These are phyloP conservation scores for Cotesia typhae DNA, from an alignment of 1,140 invertebrate species.

Conservation along the genomic window DNA sequence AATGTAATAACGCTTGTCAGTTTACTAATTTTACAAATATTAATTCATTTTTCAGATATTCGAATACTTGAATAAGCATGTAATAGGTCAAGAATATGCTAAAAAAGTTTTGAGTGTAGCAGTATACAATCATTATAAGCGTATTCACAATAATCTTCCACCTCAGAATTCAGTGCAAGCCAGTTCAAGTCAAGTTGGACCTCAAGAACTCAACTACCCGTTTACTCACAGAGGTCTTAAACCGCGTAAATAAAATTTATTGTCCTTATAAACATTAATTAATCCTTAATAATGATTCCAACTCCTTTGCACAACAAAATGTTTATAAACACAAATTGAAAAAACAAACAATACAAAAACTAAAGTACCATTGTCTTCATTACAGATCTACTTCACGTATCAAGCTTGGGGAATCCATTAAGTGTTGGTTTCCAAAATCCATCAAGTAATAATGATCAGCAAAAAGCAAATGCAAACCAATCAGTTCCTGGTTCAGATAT, in stretches of 20 bases:
- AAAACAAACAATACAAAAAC: constrained; percentile 5
- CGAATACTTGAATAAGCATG: constrained; percentile 94
- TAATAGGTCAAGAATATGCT: constrained; percentile 97
- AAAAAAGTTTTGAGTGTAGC: constrained; percentile 99
- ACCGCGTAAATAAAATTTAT: constrained; percentile 59
- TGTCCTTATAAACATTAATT: constrained; percentile 18
- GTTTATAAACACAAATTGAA: constrained; percentile 7
- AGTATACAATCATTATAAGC: constrained; percentile 99
- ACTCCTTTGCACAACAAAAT: background rate
- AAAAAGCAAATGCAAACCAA: constrained; percentile 47
- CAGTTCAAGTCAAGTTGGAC: constrained; percentile 66
- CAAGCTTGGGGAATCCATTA: constrained; percentile 77
- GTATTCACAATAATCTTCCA: constrained; percentile 94
- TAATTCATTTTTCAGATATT: constrained; percentile 75
- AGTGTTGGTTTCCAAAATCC: constrained; percentile 62
- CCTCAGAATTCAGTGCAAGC: constrained; percentile 58
- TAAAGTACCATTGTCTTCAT: constrained; percentile 9
- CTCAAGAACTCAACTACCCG: constrained; percentile 74
- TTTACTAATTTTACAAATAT: constrained; percentile 19
- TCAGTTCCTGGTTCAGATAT: constrained; percentile 78
- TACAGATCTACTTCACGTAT: constrained; percentile 85
- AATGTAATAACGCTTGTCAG: no score
- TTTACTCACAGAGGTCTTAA: constrained; percentile 78
- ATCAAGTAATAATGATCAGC: constrained; percentile 47
- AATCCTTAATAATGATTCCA: constrained; percentile 7